phyloP scores from a whole-genome alignment of 2,888 invertebrate genomes.

The Drosophila crucigera region DNA sequence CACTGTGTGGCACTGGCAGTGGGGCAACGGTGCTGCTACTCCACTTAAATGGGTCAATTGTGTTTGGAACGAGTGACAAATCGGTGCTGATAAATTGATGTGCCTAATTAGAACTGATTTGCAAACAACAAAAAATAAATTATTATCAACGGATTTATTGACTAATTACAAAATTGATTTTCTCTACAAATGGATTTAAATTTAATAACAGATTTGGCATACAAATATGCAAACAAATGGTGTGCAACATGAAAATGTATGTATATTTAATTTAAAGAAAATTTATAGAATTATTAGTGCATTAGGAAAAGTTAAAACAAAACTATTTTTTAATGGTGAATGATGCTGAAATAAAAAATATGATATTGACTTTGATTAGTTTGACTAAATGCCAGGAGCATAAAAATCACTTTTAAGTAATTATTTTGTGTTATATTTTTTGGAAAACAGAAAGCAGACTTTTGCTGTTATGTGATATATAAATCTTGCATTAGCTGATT shows the following conservation, averaged over 20 bases:
- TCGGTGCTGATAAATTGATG: conserved; percentile 12
- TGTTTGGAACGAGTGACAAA: conserved; percentile 23
- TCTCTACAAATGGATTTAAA: neutral
- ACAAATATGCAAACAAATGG: neutral
- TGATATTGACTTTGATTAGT: neutral
- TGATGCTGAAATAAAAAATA: neutral
- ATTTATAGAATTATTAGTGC: neutral
- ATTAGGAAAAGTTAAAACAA: neutral
- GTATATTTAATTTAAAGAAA: neutral
- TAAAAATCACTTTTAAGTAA: neutral
- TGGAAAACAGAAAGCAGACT: too few species aligned
- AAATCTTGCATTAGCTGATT: neutral
- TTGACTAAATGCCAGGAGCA: neutral
- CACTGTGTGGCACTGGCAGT: neutral
- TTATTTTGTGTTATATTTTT: neutral
- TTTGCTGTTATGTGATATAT: neutral
- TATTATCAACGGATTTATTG: neutral
- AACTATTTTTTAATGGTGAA: neutral
- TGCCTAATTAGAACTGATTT: conserved; percentile 10
- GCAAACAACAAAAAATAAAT: neutral
- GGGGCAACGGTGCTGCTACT: neutral
- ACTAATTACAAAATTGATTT: neutral
- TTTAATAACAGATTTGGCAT: neutral
- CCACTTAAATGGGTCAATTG: conserved; percentile 43
- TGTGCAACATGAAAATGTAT: neutral